Evolutionary conservation across 1,140 invertebrate species (phyloP).

Genomic region (Heliothis virescens): DNA sequence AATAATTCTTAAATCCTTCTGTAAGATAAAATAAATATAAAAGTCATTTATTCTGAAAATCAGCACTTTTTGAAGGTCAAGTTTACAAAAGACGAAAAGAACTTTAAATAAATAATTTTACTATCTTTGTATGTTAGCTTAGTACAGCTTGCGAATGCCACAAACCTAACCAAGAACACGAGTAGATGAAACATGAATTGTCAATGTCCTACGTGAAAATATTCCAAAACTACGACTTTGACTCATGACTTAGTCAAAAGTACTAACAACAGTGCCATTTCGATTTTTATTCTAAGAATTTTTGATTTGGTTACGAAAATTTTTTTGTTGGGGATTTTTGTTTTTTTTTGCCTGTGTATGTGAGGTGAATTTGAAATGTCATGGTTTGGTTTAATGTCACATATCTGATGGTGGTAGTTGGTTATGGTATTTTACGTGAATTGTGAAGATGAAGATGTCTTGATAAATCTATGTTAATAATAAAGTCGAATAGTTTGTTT

Average conservation of each 20-base stretch:
- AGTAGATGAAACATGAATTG: slow-evolving; percentile 28
- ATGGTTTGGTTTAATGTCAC: neutral
- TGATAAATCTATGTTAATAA: too few relatives aligned
- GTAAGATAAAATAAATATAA: too few relatives aligned
- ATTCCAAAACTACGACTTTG: slow-evolving; percentile 7
- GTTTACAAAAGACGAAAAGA: too few relatives aligned
- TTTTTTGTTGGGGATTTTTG: slow-evolving; percentile 1
- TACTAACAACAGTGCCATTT: slow-evolving; percentile 25
- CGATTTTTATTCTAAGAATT: slow-evolving; percentile 30
- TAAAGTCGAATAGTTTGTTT: too few relatives aligned
- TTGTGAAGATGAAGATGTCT: too few relatives aligned
- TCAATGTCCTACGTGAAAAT: slow-evolving; percentile 26
- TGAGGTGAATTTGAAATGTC: neutral
- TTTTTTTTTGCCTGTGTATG: neutral
- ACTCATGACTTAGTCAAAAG: neutral
- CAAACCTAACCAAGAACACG: neutral
- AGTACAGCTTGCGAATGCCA: neutral
- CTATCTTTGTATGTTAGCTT: too few relatives aligned
- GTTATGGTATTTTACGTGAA: too few relatives aligned
- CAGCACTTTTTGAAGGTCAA: too few relatives aligned
- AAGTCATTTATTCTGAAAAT: too few relatives aligned
- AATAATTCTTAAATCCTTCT: too few relatives aligned
- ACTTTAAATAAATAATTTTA: too few relatives aligned
- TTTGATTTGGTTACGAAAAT: neutral
- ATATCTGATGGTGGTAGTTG: neutral